These are phyloP conservation scores for Cirrhinus molitorella DNA, from an alignment of 2,797 vertebrate species.

Conservation along the genomic window DNA sequence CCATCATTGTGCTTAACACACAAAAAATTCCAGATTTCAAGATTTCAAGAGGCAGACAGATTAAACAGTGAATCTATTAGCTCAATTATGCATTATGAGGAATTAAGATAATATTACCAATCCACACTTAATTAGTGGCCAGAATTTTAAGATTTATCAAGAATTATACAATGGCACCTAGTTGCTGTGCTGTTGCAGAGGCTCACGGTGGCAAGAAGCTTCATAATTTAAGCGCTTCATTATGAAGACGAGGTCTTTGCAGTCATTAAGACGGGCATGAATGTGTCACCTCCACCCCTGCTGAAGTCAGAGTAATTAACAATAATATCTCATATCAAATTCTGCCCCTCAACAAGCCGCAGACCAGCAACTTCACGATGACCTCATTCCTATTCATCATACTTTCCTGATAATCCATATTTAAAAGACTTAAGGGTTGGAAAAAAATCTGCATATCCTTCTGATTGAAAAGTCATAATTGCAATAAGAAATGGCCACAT, in stretches of 20 bases:
- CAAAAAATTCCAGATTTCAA: not conserved
- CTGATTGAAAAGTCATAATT: constrained; percentile 13
- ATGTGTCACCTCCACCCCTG: constrained; percentile 89
- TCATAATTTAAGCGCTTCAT: constrained; percentile 96
- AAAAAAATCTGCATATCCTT: constrained; percentile 30
- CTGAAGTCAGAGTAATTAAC: constrained; percentile 92
- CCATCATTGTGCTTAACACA: not conserved
- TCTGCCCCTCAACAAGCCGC: constrained; percentile 85
- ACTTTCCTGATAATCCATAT: constrained; percentile 82
- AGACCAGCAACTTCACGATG: constrained; percentile 79
- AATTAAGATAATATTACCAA: constrained; percentile 82
- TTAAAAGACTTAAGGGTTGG: constrained; percentile 76
- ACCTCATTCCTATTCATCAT: constrained; percentile 94
- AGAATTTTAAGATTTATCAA: constrained; percentile 75
- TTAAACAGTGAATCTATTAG: constrained; percentile 86
- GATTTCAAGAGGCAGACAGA: constrained; percentile 76
- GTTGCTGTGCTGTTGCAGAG: constrained; percentile 76
- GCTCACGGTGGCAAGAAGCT: constrained; percentile 82
- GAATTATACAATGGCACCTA: constrained; percentile 77
- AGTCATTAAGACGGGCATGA: constrained; percentile 88
- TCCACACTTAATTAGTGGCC: constrained; percentile 80
- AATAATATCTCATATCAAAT: constrained; percentile 98
- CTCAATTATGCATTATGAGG: constrained; percentile 89
- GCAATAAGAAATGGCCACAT: constrained; percentile 46
- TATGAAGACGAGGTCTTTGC: constrained; percentile 92